Base-by-base conservation (phyloP, 2,888 invertebrate genomes). In the Apamea sordens region DNA sequence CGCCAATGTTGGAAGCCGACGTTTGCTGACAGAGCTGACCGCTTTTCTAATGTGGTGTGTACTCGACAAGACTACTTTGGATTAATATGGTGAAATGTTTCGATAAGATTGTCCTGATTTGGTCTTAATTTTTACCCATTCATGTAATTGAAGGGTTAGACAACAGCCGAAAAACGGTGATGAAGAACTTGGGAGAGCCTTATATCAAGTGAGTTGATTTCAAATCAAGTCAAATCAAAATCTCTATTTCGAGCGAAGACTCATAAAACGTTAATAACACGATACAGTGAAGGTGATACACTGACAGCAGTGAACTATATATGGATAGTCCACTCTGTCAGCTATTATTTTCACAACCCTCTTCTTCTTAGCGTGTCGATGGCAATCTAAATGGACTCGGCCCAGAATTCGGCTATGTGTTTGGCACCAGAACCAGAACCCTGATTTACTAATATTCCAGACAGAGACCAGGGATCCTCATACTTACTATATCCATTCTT, bases 1-100 rank as follows among this genome's bases (percentile, higher is more conserved):
- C 6, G 28, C 84, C 85, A 90, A 88, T 79, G 84, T 90, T 82
- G 86, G 47, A 87, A 59, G 80, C 71, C 83, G 73, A 85, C 53
- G n/a, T 50, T 76, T 63, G 36, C 63, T 24, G n/a, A 47, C 59
- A 44, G 28, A 67, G 32, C 68, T 53, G 67, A 74, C 56, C 71
- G 67, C 65, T 77, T 77, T 82, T 64, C 53, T 76, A 81, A 73
- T 67, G 28, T 71, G 15, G 41, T 44, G 24, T 50, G n/a, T 70
- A 13, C 11, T 61, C 7, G 13, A 47, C n/a, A 2, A 75, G 50
- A 65, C 18, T 70, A 65, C 64, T 69, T 63, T 41, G 32, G 53
- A 67, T 56, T 28, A 21, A 24, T 68, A 18, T 32, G 65, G 24
- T 1, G 4, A 44, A 63, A 64, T 28, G 36, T 44, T 53, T 15